Conservation (phyloP, 2,888 invertebrate species). For the Melieria crassipennis region DNA sequence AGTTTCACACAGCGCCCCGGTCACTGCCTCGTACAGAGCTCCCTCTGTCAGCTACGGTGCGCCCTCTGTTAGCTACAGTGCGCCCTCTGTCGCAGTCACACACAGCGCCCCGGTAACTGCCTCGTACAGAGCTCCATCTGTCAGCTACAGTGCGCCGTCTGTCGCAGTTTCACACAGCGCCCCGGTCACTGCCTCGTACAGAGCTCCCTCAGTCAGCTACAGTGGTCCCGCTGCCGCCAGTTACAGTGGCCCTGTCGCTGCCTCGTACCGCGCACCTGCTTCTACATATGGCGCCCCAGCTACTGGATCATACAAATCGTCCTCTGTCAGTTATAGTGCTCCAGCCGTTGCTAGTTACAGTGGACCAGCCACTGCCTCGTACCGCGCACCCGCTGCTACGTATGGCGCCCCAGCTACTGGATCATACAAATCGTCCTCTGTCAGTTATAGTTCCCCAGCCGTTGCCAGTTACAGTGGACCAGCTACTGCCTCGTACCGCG, state of each 20-base stretch:
- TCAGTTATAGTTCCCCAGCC: constrained; percentile 26
- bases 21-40: constrained; percentile 1
- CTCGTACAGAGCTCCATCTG: constrained; percentile 10
- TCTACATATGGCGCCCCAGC: constrained; percentile 17
- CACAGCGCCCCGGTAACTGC: constrained; percentile 28
- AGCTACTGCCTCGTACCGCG: neutral
- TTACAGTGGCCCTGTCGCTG: no score
- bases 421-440: neutral
- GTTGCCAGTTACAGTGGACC: constrained; percentile 15
- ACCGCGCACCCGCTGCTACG: neutral
- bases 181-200: constrained; percentile 32
- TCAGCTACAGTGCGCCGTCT: neutral
- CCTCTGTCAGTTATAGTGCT: no score
- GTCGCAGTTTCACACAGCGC: constrained; percentile 15
- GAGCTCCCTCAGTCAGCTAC: no score
- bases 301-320: neutral
- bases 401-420: constrained; percentile 17
- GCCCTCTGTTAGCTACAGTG: neutral
- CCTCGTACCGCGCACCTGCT: constrained; percentile 4
- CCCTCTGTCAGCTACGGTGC: constrained; percentile 2
- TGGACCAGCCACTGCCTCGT: no score
- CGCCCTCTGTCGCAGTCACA: constrained; percentile 4
- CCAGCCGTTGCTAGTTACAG: no score
- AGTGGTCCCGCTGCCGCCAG: no score
- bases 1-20: no score